These are phyloP conservation scores for Onychostoma macrolepis DNA, from an alignment of 2,113 vertebrate species.

Conservation along the genomic window DNA sequence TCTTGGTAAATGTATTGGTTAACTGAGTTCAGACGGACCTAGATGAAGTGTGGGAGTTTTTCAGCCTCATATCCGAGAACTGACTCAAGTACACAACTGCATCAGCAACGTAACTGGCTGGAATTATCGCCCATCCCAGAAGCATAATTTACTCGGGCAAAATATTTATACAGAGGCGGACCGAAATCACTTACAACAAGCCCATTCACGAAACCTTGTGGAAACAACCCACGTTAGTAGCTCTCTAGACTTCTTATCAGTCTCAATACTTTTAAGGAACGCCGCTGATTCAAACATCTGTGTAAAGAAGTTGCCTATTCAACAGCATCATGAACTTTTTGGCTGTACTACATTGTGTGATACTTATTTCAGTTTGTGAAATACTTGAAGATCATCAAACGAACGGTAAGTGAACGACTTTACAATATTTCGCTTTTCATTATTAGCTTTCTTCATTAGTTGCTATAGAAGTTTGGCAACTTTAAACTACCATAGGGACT, in stretches of 20 bases:
- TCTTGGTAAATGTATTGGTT: not conserved
- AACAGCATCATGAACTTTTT: slow-evolving; percentile 66
- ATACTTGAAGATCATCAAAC: slow-evolving; percentile 68
- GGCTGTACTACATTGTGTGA: slow-evolving; percentile 59
- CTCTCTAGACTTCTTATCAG: slow-evolving; percentile 49
- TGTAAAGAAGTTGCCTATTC: slow-evolving; percentile 32
- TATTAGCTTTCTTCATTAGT: not conserved
- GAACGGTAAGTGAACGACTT: slow-evolving; percentile 68
- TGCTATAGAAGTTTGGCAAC: not conserved
- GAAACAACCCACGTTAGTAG: slow-evolving; percentile 50
- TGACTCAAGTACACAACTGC: slow-evolving; percentile 73
- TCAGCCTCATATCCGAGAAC: slow-evolving; percentile 74
- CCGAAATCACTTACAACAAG: slow-evolving; percentile 77
- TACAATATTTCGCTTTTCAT: not conserved
- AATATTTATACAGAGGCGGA: slow-evolving; percentile 84
- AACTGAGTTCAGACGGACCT: slow-evolving; percentile 36
- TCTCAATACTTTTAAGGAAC: slow-evolving; percentile 49
- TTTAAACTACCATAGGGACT: not conserved
- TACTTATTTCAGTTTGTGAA: slow-evolving; percentile 68
- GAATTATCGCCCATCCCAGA: slow-evolving; percentile 80
- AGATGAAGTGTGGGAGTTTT: slow-evolving; percentile 55
- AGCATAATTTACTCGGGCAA: slow-evolving; percentile 78
- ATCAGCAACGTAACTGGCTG: slow-evolving; percentile 78
- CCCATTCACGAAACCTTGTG: slow-evolving; percentile 75
- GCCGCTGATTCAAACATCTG: slow-evolving; percentile 32